phyloP scores from a whole-genome alignment of 92 coral and sea anemone genomes.

The Phymanthus crucifer region DNA sequence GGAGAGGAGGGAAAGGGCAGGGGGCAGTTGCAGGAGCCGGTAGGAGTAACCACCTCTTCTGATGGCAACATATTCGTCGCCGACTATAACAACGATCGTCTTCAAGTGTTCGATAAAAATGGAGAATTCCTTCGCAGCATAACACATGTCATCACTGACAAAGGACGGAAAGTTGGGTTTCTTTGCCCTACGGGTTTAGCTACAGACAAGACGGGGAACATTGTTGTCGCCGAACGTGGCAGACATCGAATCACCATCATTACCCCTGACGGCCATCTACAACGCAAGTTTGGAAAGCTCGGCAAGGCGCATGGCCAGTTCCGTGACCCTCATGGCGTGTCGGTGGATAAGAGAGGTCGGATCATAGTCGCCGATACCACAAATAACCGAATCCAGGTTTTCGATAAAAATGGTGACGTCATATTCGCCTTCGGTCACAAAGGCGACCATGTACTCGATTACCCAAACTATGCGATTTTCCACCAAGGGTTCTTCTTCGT shows the following conservation, averaged over 20 bases:
- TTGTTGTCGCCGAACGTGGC: constrained; percentile 54
- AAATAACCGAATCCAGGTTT: constrained; percentile 63
- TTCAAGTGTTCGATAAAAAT: constrained; percentile 38
- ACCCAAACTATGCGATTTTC: constrained; percentile 59
- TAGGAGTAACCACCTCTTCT: constrained; percentile 44
- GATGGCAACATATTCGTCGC: constrained; percentile 57
- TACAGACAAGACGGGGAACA: constrained; percentile 47
- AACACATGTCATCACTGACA: constrained; percentile 39
- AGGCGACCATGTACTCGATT: constrained; percentile 58
- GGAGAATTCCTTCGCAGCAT: constrained; percentile 46
- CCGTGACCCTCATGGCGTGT: constrained; percentile 65
- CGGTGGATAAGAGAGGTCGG: constrained; percentile 47
- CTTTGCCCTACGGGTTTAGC: constrained; percentile 65
- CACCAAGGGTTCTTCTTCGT: constrained; percentile 66
- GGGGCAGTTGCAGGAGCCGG: constrained; percentile 52
- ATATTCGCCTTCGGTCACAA: constrained; percentile 54
- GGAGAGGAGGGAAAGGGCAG: constrained; percentile 21
- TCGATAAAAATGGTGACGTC: constrained; percentile 55
- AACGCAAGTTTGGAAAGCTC: constrained; percentile 60
- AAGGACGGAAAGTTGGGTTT: constrained; percentile 39
- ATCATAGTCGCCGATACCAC: constrained; percentile 61
- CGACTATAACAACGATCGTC: constrained; percentile 55
- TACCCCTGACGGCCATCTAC: constrained; percentile 33
- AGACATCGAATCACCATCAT: constrained; percentile 58
- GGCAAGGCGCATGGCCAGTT: constrained; percentile 57